phyloP scores from a whole-genome alignment of 2,888 invertebrate genomes.

The Tethea ocularis region DNA sequence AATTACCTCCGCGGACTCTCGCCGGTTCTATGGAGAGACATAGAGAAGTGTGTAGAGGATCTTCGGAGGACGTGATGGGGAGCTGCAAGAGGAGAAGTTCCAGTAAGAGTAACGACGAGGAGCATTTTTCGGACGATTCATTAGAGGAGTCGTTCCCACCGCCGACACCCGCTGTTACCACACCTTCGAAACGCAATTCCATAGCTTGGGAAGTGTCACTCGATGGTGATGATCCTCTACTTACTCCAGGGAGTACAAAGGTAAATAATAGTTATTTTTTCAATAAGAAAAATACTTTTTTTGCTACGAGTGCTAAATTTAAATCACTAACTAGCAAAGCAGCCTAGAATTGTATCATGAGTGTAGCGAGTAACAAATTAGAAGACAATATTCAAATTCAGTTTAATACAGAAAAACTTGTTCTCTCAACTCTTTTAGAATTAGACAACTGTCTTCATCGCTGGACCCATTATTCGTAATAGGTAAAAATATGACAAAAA shows the following conservation, averaged over 20 bases:
- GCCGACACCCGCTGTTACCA: constrained; percentile 81
- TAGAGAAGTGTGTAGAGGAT: constrained; percentile 89
- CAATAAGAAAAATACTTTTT: too few relatives aligned
- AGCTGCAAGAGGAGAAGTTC: constrained; percentile 63
- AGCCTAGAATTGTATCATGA: too few relatives aligned
- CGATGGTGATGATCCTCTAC: constrained; percentile 87
- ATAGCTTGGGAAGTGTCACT: constrained; percentile 95
- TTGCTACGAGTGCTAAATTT: too few relatives aligned
- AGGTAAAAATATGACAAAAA: too few relatives aligned
- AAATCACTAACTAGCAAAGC: too few relatives aligned
- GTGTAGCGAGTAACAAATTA: too few relatives aligned
- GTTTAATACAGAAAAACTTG: too few relatives aligned
- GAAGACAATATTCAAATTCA: too few relatives aligned
- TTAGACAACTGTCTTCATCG: too few relatives aligned
- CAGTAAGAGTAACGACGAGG: constrained; percentile 71
- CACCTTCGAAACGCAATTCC: constrained; percentile 89
- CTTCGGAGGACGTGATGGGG: constrained; percentile 75
- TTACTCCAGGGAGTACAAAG: constrained; percentile 88
- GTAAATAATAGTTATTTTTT: constrained; percentile 63
- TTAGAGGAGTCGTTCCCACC: constrained; percentile 90
- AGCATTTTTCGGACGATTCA: constrained; percentile 92
- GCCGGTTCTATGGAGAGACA: constrained; percentile 90
- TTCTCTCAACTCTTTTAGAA: too few relatives aligned
- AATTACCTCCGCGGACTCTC: constrained; percentile 88
- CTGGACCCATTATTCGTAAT: too few relatives aligned